Base-by-base conservation (phyloP, 2,888 invertebrate species). In the Gnatocerus cornutus region DNA sequence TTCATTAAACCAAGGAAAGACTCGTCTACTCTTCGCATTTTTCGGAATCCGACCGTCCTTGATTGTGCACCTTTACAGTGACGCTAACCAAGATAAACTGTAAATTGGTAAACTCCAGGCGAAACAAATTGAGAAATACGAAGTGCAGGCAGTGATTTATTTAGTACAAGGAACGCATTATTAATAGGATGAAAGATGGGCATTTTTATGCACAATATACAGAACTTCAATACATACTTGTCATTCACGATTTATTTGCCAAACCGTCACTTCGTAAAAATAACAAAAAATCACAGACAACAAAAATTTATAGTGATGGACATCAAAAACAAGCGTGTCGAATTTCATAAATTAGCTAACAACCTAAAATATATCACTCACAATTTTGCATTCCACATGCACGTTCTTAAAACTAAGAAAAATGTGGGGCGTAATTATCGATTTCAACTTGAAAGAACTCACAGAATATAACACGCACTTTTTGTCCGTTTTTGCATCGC, bases 91-190 rank as follows among this genome's bases (percentile, higher is more conserved):
- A 79, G 80, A 80, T 78, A 79, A 78, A 79, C 76, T 77, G 78
- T 78, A 78, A 78, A 80, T 78, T 80, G 76, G 78, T 76, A 77
- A 78, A 78, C 75, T 76, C 72, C 71, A 72, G 73, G 74, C 76
- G 77, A 77, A 79, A 78, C 78, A 78, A 80, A 80, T 80, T 78
- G 78, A 78, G 79, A 78, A 79, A 78, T 79, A 78, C 77, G 76
- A 75, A 76, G 75, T 76, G 74, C 71, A 73, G 74, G 73, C 75
- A 74, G 79, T 78, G 80, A 80, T 80, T 80, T 80, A 80, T 80
- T 63, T 52, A 50, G 62, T 63, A 71, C 71, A 63, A 71, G 67
- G 48, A 67, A 63, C 63, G 43, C 71, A 56, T 67, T 67, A 71
- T 71, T 71, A 71, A 71, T 71, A 71, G 71, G 56, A 71, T 50